Evolutionary conservation across 2,888 invertebrate species (phyloP).

Genomic region (Megastigmus dorsalis): DNA sequence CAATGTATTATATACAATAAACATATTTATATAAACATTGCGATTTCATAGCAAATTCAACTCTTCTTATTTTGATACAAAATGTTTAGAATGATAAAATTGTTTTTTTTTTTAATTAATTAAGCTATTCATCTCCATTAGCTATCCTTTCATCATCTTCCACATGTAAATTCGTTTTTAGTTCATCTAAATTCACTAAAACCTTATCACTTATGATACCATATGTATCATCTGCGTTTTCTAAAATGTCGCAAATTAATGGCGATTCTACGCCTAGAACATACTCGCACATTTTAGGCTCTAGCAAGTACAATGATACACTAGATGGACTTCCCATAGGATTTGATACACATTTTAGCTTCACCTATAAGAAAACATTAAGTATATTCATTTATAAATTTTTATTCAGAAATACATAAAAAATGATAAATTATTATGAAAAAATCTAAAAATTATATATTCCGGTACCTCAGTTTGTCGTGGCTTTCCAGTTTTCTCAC

Average conservation of each 20-base stretch:
- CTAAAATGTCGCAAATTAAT: slow-evolving; percentile 89
- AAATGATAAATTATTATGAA: background rate
- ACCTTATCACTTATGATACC: slow-evolving; percentile 79
- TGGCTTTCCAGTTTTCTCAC: slow-evolving; percentile 87
- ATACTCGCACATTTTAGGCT: slow-evolving; percentile 95
- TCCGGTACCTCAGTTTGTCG: slow-evolving; percentile 89
- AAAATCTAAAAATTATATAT: background rate
- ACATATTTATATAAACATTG: slow-evolving; percentile 21
- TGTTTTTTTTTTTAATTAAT: slow-evolving; percentile 18
- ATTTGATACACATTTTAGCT: slow-evolving; percentile 85
- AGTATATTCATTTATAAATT: background rate
- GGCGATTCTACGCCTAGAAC: slow-evolving; percentile 96
- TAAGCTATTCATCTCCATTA: slow-evolving; percentile 66
- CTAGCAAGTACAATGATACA: slow-evolving; percentile 90
- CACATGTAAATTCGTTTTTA: slow-evolving; percentile 61
- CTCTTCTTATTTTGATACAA: slow-evolving; percentile 25
- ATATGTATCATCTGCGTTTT: slow-evolving; percentile 84
- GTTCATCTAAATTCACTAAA: slow-evolving; percentile 62
- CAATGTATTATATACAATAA: slow-evolving; percentile 46
- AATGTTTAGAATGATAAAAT: slow-evolving; percentile 20
- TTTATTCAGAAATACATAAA: background rate
- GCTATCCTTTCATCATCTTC: slow-evolving; percentile 67
- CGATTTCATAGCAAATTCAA: background rate
- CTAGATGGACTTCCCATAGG: slow-evolving; percentile 83
- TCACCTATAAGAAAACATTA: slow-evolving; percentile 75